Evolutionary conservation across 2,113 vertebrate species (phyloP), one percentile per base, ranked within the genome.

Genomic region (Forbesichthys papilliferus): DNA sequence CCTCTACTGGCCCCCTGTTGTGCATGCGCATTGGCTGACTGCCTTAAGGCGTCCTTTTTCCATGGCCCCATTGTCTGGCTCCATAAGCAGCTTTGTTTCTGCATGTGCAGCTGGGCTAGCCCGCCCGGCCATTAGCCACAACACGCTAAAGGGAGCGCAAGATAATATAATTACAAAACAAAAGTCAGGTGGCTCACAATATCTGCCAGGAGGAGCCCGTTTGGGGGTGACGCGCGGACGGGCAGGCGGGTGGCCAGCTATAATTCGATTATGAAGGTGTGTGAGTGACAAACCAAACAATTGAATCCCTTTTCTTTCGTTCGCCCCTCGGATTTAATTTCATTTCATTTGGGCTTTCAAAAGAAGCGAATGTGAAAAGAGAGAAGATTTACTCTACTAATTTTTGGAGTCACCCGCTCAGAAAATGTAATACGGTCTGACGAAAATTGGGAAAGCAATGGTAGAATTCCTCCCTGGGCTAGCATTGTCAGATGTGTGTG

Each of bases 141-240:
- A 87, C 87, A 83, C 56, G 86, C 84, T 81, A 85, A 86, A 89
- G 81, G 65, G 87, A 87, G 88, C 82, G 87, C 86, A 73, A 83
- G 85, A 84, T 91, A 91, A 91, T 91, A 90, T 89, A 88, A 91
- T 91, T 91, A 90, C 85, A 86, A 90, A 91, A 91, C 88, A 91
- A 90, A 91, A 91, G 90, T 90, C 90, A 91, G 88, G 90, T 91
- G 90, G 87, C 86, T 81, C 81, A 81, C 68, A 55, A 76, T 84
- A 87, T 81, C 64, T 81, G 86, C 79, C 73, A 74, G 80, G 59
- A 85, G 83, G 74, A 84, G 79, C 82, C 78, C 79, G 64, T 86
- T 86, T 74, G 49, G 86, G 71, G 77, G 84, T 74, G 80, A 79
- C 71, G 77, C 62, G 61, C 73, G 85, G 83, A 87, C 82, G 85